A percentile compares a stretch with the other conserved stretches of the same genome.
Conservation (phyloP, 2,888 invertebrate species). For the Theretra japonica region DNA sequence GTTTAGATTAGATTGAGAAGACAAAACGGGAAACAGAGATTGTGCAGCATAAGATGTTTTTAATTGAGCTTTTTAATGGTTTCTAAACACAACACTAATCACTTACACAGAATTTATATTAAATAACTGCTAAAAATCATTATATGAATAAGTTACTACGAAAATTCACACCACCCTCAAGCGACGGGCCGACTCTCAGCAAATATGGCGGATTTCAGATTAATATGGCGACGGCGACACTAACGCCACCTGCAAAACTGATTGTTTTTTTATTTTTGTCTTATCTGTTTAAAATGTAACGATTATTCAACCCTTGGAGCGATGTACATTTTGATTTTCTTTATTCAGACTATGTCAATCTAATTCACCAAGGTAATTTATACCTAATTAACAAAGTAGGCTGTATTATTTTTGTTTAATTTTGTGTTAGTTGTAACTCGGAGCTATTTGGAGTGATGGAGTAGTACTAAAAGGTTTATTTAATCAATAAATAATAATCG, state of each 20-base stretch:
- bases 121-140: slow-evolving; percentile 76
- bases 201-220: slow-evolving; percentile 79
- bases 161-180: slow-evolving; percentile 74
- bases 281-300: slow-evolving; percentile 34
- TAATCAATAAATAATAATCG: too few species aligned
- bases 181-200: slow-evolving; percentile 77
- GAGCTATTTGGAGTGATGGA: too few species aligned
- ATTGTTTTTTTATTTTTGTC: slow-evolving; percentile 39
- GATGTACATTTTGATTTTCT: too few species aligned
- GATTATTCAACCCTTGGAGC: not conserved
- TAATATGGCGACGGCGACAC: slow-evolving; percentile 71
- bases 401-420: too few species aligned
- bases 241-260: slow-evolving; percentile 61
- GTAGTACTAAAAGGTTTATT: too few species aligned
- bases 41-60: slow-evolving; percentile 67
- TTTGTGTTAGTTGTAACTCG: too few species aligned
- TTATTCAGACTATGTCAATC: too few species aligned
- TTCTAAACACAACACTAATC: slow-evolving; percentile 68
- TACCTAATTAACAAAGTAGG: too few species aligned
- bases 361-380: too few species aligned
- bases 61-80: slow-evolving; percentile 54
- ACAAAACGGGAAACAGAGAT: slow-evolving; percentile 75
- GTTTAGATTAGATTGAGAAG: slow-evolving; percentile 85
- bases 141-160: slow-evolving; percentile 68
- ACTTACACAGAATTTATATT: slow-evolving; percentile 69